Evolutionary conservation across 2,113 vertebrate species (phyloP).

Genomic region (Picathartes gymnocephalus): DNA sequence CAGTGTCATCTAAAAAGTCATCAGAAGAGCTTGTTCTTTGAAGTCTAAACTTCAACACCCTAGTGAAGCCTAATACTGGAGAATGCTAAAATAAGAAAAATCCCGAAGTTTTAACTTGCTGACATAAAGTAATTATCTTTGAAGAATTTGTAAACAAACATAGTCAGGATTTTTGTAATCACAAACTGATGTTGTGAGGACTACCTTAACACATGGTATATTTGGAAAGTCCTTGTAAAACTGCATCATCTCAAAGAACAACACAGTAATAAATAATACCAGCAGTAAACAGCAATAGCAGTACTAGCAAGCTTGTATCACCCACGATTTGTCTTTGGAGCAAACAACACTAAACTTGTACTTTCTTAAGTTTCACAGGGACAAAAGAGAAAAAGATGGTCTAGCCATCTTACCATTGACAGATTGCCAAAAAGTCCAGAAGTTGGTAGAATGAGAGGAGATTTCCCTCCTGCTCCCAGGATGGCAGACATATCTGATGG

Average conservation of each 20-base stretch:
- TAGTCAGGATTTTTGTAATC: not conserved
- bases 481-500: slow-evolving; percentile 76
- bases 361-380: not conserved
- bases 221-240: not conserved
- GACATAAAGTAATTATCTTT: not conserved
- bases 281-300: not conserved
- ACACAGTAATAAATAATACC: not conserved
- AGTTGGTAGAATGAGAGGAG: slow-evolving; percentile 69
- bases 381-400: not conserved
- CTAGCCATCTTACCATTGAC: slow-evolving; percentile 71
- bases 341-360: not conserved
- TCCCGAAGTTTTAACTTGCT: not conserved
- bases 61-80: not conserved
- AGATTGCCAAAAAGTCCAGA: slow-evolving; percentile 68
- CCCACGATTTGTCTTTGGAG: not conserved
- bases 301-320: not conserved
- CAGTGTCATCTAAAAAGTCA: not conserved
- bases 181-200: not conserved
- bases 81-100: not conserved
- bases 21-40: not conserved
- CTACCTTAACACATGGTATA: not conserved
- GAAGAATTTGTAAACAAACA: not conserved
- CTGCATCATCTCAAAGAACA: not conserved
- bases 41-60: not conserved
- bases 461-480: slow-evolving; percentile 70